Percentiles rank a stretch among this genome's conserved stretches.
Evolutionary conservation across 2,797 vertebrate genomes (phyloP).

Genomic region (Tamandua tetradactyla): DNA sequence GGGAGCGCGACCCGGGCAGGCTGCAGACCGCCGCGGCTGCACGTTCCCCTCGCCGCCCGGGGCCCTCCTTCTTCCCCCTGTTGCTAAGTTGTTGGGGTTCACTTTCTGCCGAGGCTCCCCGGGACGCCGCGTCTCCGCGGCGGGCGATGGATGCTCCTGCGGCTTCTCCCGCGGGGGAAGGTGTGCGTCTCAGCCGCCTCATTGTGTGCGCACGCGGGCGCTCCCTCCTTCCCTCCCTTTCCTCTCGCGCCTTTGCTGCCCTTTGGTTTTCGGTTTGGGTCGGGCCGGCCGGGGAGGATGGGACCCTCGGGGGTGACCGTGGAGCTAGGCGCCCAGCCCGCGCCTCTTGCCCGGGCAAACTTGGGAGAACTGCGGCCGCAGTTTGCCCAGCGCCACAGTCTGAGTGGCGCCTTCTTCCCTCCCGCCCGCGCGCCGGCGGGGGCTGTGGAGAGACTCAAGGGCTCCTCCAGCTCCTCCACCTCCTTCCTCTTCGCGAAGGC

Average conservation of each 20-base stretch:
- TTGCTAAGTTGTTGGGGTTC: slow-evolving; percentile 47
- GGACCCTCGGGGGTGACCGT: neutral
- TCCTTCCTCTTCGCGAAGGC: neutral
- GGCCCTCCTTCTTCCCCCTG: neutral
- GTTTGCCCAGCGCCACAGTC: slow-evolving; percentile 74
- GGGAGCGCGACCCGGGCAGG: neutral
- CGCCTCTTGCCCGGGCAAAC: slow-evolving; percentile 69
- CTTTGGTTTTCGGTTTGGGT: neutral
- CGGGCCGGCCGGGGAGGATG: neutral
- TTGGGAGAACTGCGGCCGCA: slow-evolving; percentile 74
- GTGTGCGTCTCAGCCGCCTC: slow-evolving; percentile 59
- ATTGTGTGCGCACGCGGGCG: slow-evolving; percentile 79
- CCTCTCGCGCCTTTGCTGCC: neutral
- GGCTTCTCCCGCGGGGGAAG: slow-evolving; percentile 14
- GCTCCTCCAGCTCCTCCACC: neutral
- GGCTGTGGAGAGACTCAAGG: slow-evolving; percentile 58
- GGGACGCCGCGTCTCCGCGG: neutral
- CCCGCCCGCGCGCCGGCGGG: slow-evolving; percentile 69
- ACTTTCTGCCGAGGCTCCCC: slow-evolving; percentile 37
- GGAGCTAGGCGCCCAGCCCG: neutral
- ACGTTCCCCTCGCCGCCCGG: neutral
- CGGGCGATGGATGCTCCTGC: neutral
- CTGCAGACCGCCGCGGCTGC: slow-evolving; percentile 1
- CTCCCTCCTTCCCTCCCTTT: neutral
- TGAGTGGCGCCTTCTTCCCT: slow-evolving; percentile 75